Base-by-base conservation (phyloP, 1,140 invertebrate genomes). In the Microplitis mediator region DNA sequence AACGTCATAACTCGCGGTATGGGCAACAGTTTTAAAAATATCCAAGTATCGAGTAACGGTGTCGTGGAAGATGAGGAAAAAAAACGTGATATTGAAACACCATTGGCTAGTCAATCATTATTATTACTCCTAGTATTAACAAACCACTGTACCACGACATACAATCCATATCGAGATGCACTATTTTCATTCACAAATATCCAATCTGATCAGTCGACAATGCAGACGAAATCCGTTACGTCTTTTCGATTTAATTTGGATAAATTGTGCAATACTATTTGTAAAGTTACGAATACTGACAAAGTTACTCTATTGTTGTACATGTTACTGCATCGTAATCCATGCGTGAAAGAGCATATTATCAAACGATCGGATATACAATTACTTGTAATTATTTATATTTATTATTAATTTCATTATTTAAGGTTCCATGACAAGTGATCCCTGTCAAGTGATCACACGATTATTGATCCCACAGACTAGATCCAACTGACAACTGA, bases 231-330 rank as follows among this genome's bases (percentile, higher is more conserved):
- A 74, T 84, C 86, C 69, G 78, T 88, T 13, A 87, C 89, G 35
- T 90, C 91, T 60, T 96, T 97, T 85, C 93, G 92, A 81, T 90
- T 96, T 69, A 95, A 97, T 85, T 94, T 94, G 80, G 88, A 90
- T 58, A 89, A 91, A 72, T 86, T 98, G 56, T 97, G 93, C 88
- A 91, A 88, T 79, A 94, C 92, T 4, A 88, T 99, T 54, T 98
- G 96, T 86, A 90, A 91, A 66, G 93, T 95, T 74, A 91, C 96
- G 39, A 92, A 93, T 74, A 93, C 93, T 32, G 97, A 99, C 84
- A 94, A 98, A 83, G 93, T 96, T 0, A 98, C 97, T 3, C 87
- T 99, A 35, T 85, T 99, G 16, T 88, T 99, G 0, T 99, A 99
- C 82, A 90, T 98, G 81, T 88, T 99, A 60, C 88, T 99, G 34